Evolutionary conservation across 2,888 invertebrate genomes (phyloP).

Genomic region (Idaea dimidiata): DNA sequence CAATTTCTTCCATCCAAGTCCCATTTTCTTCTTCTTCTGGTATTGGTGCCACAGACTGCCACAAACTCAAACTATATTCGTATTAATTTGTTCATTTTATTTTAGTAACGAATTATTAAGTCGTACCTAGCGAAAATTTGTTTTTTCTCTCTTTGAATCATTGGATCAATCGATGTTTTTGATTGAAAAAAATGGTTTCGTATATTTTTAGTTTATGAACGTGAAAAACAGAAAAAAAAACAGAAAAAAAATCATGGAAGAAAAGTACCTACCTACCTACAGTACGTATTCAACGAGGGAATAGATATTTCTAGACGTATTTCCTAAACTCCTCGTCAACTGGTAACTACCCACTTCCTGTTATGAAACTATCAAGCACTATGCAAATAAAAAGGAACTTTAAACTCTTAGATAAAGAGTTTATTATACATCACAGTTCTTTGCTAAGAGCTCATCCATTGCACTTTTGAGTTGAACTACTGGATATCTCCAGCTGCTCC

Average conservation of each 20-base stretch:
- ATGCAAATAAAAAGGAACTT: not conserved
- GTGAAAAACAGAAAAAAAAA: no score
- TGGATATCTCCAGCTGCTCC: not conserved
- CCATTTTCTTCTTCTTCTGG: not conserved
- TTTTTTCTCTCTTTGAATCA: no score
- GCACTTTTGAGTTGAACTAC: not conserved
- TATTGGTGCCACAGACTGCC: no score
- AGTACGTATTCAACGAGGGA: not conserved
- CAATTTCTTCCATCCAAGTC: not conserved
- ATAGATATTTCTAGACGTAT: not conserved
- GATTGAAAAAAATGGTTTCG: no score
- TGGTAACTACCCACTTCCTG: not conserved
- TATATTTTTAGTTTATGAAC: no score
- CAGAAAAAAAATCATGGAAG: no score
- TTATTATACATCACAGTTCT: not conserved
- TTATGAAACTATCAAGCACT: not conserved
- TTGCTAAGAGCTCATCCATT: not conserved
- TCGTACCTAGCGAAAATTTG: no score
- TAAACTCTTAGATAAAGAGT: not conserved
- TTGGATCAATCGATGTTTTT: no score
- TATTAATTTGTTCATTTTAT: no score
- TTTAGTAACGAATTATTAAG: no score
- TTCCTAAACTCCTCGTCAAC: not conserved
- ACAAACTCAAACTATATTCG: no score
- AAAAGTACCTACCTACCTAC: no score